These are phyloP conservation scores for Bombus cullumanus DNA, from an alignment of 1,140 invertebrate genomes.

Conservation along the genomic window DNA sequence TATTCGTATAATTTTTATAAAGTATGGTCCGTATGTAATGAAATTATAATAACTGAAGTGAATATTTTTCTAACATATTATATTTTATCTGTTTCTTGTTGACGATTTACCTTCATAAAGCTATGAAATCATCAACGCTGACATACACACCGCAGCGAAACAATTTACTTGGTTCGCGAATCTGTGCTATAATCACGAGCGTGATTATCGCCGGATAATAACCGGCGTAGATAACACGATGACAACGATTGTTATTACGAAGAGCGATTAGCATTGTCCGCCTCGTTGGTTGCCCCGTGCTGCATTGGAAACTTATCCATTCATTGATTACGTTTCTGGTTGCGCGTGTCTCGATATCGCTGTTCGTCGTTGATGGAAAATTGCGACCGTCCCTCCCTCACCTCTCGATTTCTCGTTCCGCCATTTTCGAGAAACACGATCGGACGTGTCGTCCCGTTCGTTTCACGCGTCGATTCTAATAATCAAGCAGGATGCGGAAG, in stretches of 20 bases:
- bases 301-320: constrained; percentile 60
- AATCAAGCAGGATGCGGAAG: not conserved
- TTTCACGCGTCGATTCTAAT: constrained; percentile 6
- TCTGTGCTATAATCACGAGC: constrained; percentile 52
- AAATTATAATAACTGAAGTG: not conserved
- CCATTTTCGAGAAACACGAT: not conserved
- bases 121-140: constrained; percentile 19
- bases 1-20: not conserved
- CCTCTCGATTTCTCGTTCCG: not conserved
- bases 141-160: constrained; percentile 33
- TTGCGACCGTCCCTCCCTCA: not conserved
- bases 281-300: constrained; percentile 29
- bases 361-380: constrained; percentile 20
- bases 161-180: constrained; percentile 62
- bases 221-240: constrained; percentile 55
- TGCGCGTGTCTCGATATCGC: constrained; percentile 12
- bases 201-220: constrained; percentile 66
- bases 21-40: not conserved
- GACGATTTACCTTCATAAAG: not conserved
- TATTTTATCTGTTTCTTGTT: not conserved
- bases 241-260: constrained; percentile 65
- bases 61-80: not conserved
- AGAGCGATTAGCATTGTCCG: constrained; percentile 57
- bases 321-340: constrained; percentile 61
- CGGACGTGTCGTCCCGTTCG: not conserved